Conservation (phyloP, 2,797 vertebrate genomes). For the Xenops minutus region DNA sequence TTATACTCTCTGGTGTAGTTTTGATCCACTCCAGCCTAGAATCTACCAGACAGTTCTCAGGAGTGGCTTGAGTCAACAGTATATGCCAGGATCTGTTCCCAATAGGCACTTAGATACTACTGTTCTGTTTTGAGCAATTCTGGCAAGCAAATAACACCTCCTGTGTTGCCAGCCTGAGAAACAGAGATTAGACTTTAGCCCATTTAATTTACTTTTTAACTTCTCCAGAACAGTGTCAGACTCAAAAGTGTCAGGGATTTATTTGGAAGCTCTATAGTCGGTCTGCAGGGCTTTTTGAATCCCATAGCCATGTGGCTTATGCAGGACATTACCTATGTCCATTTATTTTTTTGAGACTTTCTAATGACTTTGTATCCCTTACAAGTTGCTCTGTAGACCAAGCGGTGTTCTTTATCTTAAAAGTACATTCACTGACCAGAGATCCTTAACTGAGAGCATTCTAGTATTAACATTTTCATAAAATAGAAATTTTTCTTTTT, state of each 20-base stretch:
- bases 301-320: background rate
- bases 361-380: background rate
- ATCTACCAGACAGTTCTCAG: background rate
- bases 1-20: background rate
- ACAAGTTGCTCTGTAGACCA: background rate
- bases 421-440: background rate
- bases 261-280: background rate
- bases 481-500: background rate
- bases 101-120: background rate
- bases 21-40: background rate
- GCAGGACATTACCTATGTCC: background rate
- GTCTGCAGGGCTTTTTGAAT: background rate
- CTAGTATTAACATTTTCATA: background rate
- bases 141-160: background rate
- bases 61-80: background rate
- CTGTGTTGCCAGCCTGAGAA: background rate
- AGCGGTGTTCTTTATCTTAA: background rate
- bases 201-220: background rate
- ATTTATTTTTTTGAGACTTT: background rate
- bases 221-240: background rate
- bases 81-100: background rate
- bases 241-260: background rate
- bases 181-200: background rate
- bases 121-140: background rate
- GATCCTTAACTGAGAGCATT: background rate